phyloP scores from a whole-genome alignment of 2,797 vertebrate genomes.

The Karalla daura region DNA sequence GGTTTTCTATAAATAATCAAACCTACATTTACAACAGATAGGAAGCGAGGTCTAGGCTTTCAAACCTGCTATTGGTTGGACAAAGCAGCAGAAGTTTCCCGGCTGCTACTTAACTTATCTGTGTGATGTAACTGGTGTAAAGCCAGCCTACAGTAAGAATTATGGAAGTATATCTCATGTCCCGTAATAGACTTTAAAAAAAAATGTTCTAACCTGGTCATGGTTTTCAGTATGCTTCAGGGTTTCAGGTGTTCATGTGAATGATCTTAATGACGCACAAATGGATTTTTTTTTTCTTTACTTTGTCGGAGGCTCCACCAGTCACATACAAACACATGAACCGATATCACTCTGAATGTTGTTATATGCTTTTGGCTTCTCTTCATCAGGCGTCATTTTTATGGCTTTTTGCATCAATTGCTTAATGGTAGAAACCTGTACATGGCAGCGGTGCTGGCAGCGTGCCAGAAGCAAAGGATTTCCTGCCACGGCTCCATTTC shows the following conservation, averaged over 20 bases:
- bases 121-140: background rate
- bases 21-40: background rate
- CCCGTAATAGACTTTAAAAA: background rate
- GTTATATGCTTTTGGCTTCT: too few species aligned
- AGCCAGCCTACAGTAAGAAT: background rate
- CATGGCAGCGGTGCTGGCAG: background rate
- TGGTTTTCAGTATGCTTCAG: background rate
- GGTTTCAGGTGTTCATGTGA: background rate
- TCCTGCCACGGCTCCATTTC: slow-evolving; percentile 52
- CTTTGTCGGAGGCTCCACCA: too few species aligned
- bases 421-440: background rate
- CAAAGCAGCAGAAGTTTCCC: background rate
- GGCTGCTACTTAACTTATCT: background rate
- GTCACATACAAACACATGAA: too few species aligned
- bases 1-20: background rate
- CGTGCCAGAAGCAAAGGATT: slow-evolving; percentile 27
- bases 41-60: background rate
- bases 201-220: background rate
- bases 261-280: too few species aligned
- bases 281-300: too few species aligned
- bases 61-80: background rate
- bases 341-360: background rate
- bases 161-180: background rate
- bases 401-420: background rate
- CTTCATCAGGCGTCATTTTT: background rate